Conservation (phyloP, 2,797 vertebrate species). For the Sciurus vulgaris region DNA sequence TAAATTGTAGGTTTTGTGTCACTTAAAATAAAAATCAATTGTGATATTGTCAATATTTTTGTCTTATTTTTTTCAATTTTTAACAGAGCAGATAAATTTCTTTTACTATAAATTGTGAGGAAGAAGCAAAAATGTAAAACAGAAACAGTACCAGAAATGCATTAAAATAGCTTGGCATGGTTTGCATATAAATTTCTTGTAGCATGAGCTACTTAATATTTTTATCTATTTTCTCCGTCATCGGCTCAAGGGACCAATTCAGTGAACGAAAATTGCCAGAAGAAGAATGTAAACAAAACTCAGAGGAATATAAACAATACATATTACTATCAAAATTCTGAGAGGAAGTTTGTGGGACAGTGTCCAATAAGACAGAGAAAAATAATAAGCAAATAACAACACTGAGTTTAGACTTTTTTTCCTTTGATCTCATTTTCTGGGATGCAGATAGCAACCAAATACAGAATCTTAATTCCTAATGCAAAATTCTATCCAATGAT, state of each 20-base stretch:
- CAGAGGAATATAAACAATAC: slow-evolving; percentile 36
- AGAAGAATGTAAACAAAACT: slow-evolving; percentile 34
- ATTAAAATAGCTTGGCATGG: neutral
- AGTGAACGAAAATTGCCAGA: neutral
- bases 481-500: neutral
- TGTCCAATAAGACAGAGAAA: neutral
- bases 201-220: neutral
- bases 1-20: too few relatives aligned
- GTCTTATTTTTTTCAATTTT: neutral
- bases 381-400: neutral
- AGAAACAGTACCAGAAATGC: neutral
- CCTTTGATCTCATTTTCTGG: too few relatives aligned
- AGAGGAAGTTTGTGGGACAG: slow-evolving; percentile 13
- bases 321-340: neutral
- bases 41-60: neutral
- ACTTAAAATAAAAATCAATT: neutral
- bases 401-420: neutral
- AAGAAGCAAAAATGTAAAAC: neutral
- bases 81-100: neutral
- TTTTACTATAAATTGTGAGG: neutral
- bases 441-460: too few relatives aligned
- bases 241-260: slow-evolving; percentile 47
- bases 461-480: neutral
- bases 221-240: neutral
- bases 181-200: neutral